A percentile compares a stretch with the other conserved stretches of the same genome.
Evolutionary conservation across 2,113 vertebrate genomes (phyloP).

Genomic region (Colinus virginianus): DNA sequence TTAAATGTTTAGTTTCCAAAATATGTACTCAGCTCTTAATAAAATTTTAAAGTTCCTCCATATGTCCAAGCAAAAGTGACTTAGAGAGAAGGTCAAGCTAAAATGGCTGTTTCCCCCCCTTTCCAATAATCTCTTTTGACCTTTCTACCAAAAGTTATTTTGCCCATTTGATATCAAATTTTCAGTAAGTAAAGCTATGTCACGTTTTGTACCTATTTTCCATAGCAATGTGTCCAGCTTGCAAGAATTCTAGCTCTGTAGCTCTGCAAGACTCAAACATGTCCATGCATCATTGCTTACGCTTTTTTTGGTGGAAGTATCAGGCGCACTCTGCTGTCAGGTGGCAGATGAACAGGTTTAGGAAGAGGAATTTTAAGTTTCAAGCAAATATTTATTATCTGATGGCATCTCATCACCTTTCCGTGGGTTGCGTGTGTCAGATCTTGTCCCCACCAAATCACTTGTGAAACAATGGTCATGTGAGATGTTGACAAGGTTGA

Average conservation of each 20-base stretch:
- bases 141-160: neutral
- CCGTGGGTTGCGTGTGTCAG: neutral
- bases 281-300: neutral
- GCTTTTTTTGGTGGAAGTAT: neutral
- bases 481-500: neutral
- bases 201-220: neutral
- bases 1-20: constrained; percentile 41
- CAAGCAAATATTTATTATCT: neutral
- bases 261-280: neutral
- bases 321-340: neutral
- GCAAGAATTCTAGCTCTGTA: neutral
- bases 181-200: neutral
- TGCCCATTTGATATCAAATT: neutral
- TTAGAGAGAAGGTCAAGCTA: constrained; percentile 2
- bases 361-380: neutral
- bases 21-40: neutral
- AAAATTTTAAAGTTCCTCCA: constrained; percentile 7
- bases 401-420: neutral
- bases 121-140: neutral
- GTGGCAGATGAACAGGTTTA: neutral
- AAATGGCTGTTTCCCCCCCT: neutral
- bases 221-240: neutral
- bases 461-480: neutral
- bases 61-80: constrained; percentile 31
- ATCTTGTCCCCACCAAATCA: neutral